Evolutionary conservation across 2,797 vertebrate species (phyloP).

Genomic region (Clarias laeviceps): DNA sequence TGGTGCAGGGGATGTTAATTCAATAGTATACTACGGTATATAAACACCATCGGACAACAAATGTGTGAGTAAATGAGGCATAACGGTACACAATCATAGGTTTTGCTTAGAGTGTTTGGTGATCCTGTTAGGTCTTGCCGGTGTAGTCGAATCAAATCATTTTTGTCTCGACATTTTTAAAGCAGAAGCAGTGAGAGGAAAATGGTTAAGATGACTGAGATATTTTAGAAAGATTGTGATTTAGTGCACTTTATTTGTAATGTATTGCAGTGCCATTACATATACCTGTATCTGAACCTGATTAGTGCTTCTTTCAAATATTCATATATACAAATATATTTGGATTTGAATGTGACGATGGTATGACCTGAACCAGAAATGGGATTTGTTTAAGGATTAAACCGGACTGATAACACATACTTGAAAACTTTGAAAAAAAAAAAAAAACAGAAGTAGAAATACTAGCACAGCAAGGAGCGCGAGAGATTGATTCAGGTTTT

Average conservation of each 20-base stretch:
- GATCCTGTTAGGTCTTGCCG: background rate
- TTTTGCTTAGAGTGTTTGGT: background rate
- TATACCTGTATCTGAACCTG: background rate
- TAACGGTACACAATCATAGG: background rate
- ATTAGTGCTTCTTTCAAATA: background rate
- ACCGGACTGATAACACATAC: background rate
- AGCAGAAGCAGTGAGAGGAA: too few species aligned
- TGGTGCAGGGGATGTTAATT: background rate
- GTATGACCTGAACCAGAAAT: background rate
- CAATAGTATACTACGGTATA: background rate
- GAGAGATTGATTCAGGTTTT: too few species aligned
- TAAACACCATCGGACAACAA: background rate
- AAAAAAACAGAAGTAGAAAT: background rate
- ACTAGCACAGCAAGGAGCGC: background rate
- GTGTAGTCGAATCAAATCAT: background rate
- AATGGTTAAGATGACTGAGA: background rate
- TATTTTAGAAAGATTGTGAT: background rate
- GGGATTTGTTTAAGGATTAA: background rate
- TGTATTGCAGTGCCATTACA: background rate
- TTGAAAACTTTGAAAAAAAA: too few species aligned
- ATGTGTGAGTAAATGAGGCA: background rate
- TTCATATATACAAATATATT: background rate
- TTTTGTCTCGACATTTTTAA: background rate
- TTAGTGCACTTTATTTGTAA: background rate
- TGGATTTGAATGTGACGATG: background rate